Conservation (phyloP, 2,888 invertebrate species). For the Perdita meconis region DNA sequence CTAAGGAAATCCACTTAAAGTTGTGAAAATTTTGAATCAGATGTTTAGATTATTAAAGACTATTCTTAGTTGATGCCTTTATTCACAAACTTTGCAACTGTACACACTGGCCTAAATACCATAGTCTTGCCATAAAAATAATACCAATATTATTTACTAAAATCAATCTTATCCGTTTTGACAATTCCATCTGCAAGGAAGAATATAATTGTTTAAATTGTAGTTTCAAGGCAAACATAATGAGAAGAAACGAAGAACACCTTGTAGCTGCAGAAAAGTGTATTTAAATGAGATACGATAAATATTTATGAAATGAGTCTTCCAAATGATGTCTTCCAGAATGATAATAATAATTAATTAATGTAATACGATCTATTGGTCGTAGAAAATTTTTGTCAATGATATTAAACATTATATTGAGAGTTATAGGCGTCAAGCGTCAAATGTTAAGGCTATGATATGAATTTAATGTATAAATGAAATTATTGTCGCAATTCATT, state of each 20-base stretch:
- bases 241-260: constrained; percentile 15
- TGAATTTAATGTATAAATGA: constrained; percentile 61
- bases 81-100: too few species aligned
- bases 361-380: constrained; percentile 68
- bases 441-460: constrained; percentile 65
- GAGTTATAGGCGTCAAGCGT: constrained; percentile 68
- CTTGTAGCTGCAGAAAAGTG: constrained; percentile 44
- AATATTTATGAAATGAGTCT: constrained; percentile 75
- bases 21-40: too few species aligned
- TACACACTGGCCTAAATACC: too few species aligned
- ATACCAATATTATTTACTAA: background rate
- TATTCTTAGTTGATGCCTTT: too few species aligned
- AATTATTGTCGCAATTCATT: constrained; percentile 34
- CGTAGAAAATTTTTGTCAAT: constrained; percentile 65
- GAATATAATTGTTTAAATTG: background rate
- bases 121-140: too few species aligned
- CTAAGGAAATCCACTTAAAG: too few species aligned
- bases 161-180: background rate
- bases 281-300: constrained; percentile 59
- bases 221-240: background rate
- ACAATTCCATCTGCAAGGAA: background rate
- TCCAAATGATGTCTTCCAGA: constrained; percentile 80
- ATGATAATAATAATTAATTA: constrained; percentile 58
- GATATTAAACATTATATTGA: constrained; percentile 71
- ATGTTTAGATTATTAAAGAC: too few species aligned